phyloP scores from a whole-genome alignment of 1,140 invertebrate genomes.

The Cyclina sinensis region DNA sequence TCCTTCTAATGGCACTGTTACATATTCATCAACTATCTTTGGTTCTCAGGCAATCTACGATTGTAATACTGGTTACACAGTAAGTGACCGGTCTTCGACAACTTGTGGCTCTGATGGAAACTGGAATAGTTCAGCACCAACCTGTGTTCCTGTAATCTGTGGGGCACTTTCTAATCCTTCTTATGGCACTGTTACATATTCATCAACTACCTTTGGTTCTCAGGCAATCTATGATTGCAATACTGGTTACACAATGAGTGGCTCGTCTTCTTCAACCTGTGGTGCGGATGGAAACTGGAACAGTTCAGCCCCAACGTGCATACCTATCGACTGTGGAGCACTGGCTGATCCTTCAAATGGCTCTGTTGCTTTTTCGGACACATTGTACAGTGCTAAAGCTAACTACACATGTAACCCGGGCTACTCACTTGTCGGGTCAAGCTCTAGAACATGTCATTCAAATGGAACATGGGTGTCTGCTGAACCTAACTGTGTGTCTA shows the following conservation, averaged over 20 bases:
- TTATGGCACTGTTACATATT: not conserved
- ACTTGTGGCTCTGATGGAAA: not conserved
- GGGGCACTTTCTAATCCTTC: not conserved
- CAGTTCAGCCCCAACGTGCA: not conserved
- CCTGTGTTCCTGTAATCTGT: not conserved
- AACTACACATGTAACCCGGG: no score
- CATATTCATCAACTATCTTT: not conserved
- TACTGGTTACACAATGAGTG: not conserved
- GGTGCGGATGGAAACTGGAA: not conserved
- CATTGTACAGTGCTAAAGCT: not conserved
- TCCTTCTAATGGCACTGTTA: not conserved
- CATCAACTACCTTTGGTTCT: not conserved
- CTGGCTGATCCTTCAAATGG: not conserved
- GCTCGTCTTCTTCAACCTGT: not conserved
- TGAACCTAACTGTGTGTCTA: no score
- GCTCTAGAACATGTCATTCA: no score
- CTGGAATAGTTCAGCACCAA: not conserved
- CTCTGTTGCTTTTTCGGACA: not conserved
- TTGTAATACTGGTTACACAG: not conserved
- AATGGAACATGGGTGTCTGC: no score
- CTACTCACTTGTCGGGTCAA: no score
- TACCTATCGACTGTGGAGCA: not conserved
- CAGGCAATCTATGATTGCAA: not conserved
- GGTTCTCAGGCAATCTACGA: not conserved
- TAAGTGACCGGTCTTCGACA: not conserved